A percentile compares a stretch with the other conserved stretches of the same genome.
Conservation (phyloP, 1,140 invertebrate species). For the Pectinophora gossypiella region DNA sequence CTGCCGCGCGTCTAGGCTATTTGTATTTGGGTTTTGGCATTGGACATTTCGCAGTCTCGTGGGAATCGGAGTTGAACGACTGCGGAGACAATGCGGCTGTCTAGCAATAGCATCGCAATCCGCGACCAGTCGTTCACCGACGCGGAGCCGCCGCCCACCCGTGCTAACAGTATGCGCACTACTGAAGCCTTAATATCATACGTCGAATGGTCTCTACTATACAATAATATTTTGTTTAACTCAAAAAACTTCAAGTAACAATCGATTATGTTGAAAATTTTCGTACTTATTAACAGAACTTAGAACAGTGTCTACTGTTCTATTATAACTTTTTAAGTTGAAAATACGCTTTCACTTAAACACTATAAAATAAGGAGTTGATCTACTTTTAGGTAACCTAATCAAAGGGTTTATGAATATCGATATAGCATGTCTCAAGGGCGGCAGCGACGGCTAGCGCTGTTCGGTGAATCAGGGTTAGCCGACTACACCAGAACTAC, state of each 20-base stretch:
- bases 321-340: too few species aligned
- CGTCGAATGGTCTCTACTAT: too few species aligned
- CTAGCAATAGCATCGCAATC: constrained; percentile 23
- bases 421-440: constrained; percentile 19
- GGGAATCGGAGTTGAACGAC: constrained; percentile 72
- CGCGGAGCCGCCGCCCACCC: constrained; percentile 36
- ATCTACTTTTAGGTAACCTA: not conserved
- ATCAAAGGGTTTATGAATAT: not conserved
- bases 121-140: constrained; percentile 46
- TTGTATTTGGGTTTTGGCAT: constrained; percentile 64
- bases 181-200: not conserved
- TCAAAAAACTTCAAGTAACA: too few species aligned
- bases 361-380: constrained; percentile 14
- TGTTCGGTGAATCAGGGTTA: too few species aligned
- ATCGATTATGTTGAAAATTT: too few species aligned
- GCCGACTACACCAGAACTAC: too few species aligned
- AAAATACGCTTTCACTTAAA: too few species aligned
- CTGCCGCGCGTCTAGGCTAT: constrained; percentile 70
- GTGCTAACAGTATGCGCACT: constrained; percentile 7
- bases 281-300: too few species aligned
- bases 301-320: too few species aligned
- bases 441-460: constrained; percentile 15
- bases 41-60: constrained; percentile 61
- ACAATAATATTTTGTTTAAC: too few species aligned
- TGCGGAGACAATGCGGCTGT: constrained; percentile 62